Evolutionary conservation across 2,888 invertebrate genomes (phyloP).

Genomic region (Elegia similella): DNA sequence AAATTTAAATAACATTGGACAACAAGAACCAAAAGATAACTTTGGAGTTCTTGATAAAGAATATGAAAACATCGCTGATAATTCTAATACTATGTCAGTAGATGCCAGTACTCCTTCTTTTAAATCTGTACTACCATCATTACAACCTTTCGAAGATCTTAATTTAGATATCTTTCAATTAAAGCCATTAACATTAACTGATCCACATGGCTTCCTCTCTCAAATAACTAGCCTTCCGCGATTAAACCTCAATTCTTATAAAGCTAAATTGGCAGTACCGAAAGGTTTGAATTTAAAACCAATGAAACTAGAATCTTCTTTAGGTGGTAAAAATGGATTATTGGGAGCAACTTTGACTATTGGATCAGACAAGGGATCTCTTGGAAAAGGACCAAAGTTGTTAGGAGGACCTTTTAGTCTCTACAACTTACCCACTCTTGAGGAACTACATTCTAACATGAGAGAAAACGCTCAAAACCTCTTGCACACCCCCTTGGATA

Average conservation of each 20-base stretch:
- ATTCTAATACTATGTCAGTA: conserved; percentile 35
- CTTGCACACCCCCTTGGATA: conserved; percentile 33
- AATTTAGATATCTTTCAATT: conserved; percentile 45
- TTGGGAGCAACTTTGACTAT: conserved; percentile 38
- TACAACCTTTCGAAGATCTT: conserved; percentile 37
- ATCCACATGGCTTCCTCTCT: conserved; percentile 23
- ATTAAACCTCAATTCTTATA: conserved; percentile 44
- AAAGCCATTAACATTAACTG: conserved; percentile 31
- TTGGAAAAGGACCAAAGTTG: background rate
- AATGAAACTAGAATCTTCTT: conserved; percentile 41
- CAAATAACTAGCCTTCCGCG: conserved; percentile 29
- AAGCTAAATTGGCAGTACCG: conserved; percentile 46
- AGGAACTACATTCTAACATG: conserved; percentile 33
- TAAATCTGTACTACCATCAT: conserved; percentile 29
- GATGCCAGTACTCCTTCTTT: conserved; percentile 36
- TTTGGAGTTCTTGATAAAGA: conserved; percentile 21
- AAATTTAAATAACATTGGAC: background rate
- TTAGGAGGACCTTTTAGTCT: conserved; percentile 25
- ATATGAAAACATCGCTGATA: conserved; percentile 24
- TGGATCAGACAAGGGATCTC: conserved; percentile 27
- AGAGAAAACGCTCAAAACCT: conserved; percentile 34
- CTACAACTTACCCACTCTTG: conserved; percentile 34
- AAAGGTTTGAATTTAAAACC: conserved; percentile 45
- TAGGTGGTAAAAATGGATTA: conserved; percentile 35
- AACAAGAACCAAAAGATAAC: background rate